A percentile compares a stretch with the other conserved stretches of the same genome.
These are phyloP conservation scores for Garra rufa DNA, from an alignment of 2,113 vertebrate genomes.

Conservation along the genomic window DNA sequence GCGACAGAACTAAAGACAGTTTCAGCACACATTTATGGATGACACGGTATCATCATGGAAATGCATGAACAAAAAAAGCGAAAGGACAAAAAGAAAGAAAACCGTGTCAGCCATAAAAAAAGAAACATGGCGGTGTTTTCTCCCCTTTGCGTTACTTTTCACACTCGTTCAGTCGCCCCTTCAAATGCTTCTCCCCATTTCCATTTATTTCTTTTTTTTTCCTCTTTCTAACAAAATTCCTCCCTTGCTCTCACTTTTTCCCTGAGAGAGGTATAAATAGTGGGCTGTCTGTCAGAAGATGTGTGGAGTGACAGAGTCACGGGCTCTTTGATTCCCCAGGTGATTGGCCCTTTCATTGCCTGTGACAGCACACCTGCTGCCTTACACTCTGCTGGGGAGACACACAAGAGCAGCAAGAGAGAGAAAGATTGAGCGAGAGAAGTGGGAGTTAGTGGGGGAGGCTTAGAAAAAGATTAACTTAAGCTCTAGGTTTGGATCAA, in stretches of 20 bases:
- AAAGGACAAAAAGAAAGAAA: conserved; percentile 8
- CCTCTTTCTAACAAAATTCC: background rate
- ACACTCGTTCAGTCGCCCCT: background rate
- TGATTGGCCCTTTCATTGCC: conserved; percentile 52
- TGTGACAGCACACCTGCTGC: conserved; percentile 57
- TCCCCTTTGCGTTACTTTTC: background rate
- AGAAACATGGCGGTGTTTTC: background rate
- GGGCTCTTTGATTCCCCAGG: conserved; percentile 55
- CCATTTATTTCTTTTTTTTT: background rate
- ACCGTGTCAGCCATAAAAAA: background rate
- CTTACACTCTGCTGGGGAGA: conserved; percentile 29
- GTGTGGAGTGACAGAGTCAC: conserved; percentile 47
- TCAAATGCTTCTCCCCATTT: background rate
- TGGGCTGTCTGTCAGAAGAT: conserved; percentile 40
- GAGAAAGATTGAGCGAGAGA: conserved; percentile 3
- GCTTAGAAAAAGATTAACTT: conserved; percentile 31
- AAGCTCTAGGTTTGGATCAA: conserved; percentile 21
- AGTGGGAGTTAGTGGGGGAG: background rate
- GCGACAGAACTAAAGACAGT: conserved; percentile 29
- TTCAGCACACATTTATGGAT: conserved; percentile 4
- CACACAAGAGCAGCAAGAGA: background rate
- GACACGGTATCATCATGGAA: background rate
- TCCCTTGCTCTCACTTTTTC: background rate
- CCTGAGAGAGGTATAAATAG: conserved; percentile 42
- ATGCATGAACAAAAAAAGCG: conserved; percentile 3